Base-by-base conservation (phyloP, 2,113 vertebrate species). In the Callipepla californica region DNA sequence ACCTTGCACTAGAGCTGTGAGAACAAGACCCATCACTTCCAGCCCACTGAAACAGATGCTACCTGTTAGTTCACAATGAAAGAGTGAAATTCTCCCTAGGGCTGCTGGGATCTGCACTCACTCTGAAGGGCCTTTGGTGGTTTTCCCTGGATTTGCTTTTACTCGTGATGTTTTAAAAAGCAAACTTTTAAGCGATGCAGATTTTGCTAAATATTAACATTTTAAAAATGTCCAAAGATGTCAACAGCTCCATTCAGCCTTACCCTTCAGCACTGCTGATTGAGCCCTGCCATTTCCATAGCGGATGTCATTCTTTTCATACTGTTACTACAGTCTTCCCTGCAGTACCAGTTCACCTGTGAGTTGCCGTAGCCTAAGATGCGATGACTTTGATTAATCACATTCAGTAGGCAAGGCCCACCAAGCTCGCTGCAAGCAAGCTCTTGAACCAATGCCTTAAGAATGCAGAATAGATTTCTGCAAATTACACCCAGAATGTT, bases 1-100 rank as follows among this genome's bases (percentile, higher is more conserved):
- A 1, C 30, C 28, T 44, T 32, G 42, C 28, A 1, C 30, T 7
- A n/a, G 13, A 5, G 53, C 65, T 63, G 0, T 21, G 14, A 67
- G 81, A 68, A n/a, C 25, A 53, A 58, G 42, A 30, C 5, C 2
- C 38, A 15, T 25, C 45, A 13, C 28, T 45, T 63, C 28, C 85
- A 85, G 38, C 4, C 30, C 28, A 7, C 34, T 63, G 21, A 76
- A 89, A 28, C 6, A 14, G 16, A 11, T 30, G 53, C 34, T 42
- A 10, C 28, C 51, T 38, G 5, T 72, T 7, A 4, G 8, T 51
- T 67, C 47, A 30, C 34, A 6, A 10, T 67, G 45, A 13, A 62
- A 32, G 51, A 28, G 13, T 8, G 13, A 42, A 4, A 47, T 17
- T 34, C 38, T 75, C 34, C 70, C 22, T 62, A 6, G 53, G 47